Conservation (phyloP, 2,797 vertebrate species). For the Zalophus californianus region DNA sequence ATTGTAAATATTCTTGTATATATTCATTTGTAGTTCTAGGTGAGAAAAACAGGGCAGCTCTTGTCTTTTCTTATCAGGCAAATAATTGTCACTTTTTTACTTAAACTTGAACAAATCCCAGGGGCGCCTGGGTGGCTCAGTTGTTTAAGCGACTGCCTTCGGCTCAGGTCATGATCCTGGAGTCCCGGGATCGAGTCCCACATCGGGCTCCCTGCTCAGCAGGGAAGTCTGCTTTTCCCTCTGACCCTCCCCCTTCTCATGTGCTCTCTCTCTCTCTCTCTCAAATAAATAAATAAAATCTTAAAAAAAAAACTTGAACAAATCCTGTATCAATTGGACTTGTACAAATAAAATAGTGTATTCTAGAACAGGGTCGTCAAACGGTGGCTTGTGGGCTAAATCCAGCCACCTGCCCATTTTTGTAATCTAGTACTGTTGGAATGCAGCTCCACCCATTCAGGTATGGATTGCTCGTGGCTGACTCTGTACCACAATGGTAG, state of each 20-base stretch:
- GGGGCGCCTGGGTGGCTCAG: too few species aligned
- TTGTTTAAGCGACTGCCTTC: too few species aligned
- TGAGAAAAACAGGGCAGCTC: not conserved
- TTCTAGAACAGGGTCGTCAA: not conserved
- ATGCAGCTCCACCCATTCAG: too few species aligned
- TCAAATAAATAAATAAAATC: too few species aligned
- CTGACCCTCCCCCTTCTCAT: too few species aligned
- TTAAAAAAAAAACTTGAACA: not conserved
- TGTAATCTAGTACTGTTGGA: not conserved
- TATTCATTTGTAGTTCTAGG: not conserved
- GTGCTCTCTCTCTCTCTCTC: too few species aligned
- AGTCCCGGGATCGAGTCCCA: too few species aligned
- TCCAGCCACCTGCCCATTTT: not conserved
- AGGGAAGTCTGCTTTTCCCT: too few species aligned
- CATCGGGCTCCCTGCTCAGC: too few species aligned
- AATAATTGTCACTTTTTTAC: not conserved
- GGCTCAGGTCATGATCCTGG: too few species aligned
- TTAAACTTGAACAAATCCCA: not conserved
- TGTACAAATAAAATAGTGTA: not conserved
- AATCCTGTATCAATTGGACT: not conserved
- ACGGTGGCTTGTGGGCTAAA: not conserved
- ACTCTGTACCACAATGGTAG: not conserved
- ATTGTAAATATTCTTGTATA: constrained; percentile 43
- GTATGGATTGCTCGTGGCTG: not conserved
- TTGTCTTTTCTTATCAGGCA: not conserved